Percentiles rank a stretch among this genome's conserved stretches.
These are phyloP conservation scores for Scolanthus callimorphus DNA, from an alignment of 92 coral and sea anemone genomes.

Conservation along the genomic window DNA sequence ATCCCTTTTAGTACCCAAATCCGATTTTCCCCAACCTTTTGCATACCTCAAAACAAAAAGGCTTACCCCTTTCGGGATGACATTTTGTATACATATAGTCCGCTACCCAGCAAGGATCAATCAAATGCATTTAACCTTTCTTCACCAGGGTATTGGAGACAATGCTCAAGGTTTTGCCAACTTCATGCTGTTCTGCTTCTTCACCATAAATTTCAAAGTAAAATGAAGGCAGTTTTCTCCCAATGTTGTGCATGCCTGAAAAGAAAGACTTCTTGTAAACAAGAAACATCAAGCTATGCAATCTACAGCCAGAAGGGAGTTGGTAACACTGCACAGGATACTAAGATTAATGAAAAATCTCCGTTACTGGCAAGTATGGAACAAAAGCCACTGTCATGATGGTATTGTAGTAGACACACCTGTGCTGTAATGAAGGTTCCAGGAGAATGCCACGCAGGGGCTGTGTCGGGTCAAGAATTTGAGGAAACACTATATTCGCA, in stretches of 20 bases:
- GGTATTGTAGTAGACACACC: too few species aligned
- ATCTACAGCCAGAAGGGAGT: neutral
- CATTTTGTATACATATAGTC: too few species aligned
- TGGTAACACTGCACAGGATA: neutral
- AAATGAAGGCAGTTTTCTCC: slow-evolving; percentile 5
- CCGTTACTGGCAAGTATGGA: neutral
- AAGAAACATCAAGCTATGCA: neutral
- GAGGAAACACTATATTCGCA: too few species aligned
- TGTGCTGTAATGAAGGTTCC: too few species aligned
- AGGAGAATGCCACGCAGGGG: too few species aligned
- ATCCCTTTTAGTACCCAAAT: too few species aligned
- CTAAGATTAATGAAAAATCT: neutral
- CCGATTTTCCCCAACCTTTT: too few species aligned
- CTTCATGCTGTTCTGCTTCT: slow-evolving; percentile 79
- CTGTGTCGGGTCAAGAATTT: too few species aligned
- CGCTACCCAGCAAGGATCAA: too few species aligned
- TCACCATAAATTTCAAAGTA: slow-evolving; percentile 73
- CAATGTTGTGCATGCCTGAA: neutral
- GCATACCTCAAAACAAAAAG: too few species aligned
- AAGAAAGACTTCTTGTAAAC: neutral
- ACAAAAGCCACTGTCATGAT: neutral
- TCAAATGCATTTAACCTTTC: neutral
- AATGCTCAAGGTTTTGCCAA: slow-evolving; percentile 80
- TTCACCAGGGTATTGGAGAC: slow-evolving; percentile 78
- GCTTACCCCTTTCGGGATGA: too few species aligned